Evolutionary conservation across 53 echinoderm and acorn worm species (phyloP).

Genomic region (Antedon mediterranea): DNA sequence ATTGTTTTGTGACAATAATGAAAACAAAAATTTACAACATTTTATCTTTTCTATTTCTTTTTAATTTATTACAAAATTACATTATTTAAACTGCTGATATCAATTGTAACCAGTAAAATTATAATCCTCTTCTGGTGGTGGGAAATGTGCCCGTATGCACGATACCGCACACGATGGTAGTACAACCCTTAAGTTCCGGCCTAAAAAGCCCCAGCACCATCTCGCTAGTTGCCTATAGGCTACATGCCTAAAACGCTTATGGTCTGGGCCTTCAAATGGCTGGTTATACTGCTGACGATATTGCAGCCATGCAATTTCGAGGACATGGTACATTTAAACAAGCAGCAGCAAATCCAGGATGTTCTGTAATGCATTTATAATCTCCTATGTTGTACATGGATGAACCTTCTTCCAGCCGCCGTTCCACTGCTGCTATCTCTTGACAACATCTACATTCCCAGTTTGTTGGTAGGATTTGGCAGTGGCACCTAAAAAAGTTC

Average conservation of each 20-base stretch:
- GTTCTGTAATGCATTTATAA: constrained; percentile 9
- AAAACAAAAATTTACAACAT: no score
- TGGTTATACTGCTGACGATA: constrained; percentile 15
- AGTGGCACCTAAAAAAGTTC: background rate
- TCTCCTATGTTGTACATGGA: background rate
- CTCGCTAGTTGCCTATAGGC: constrained; percentile 4
- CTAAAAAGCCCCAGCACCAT: constrained; percentile 12
- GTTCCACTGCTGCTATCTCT: constrained; percentile 5
- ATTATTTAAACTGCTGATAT: no score
- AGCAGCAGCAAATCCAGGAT: constrained; percentile 7
- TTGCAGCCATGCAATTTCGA: constrained; percentile 16
- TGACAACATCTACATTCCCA: constrained; percentile 14
- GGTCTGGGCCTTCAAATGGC: background rate
- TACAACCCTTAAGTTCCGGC: background rate
- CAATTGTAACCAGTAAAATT: no score
- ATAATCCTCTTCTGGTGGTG: no score
- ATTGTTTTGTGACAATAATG: no score
- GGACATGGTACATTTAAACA: constrained; percentile 11
- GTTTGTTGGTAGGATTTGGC: constrained; percentile 3
- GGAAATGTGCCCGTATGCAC: background rate
- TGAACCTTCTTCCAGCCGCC: constrained; percentile 1
- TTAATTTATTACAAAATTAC: no score
- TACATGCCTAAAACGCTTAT: background rate
- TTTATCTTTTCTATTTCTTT: no score
- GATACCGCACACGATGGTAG: constrained; percentile 6